Percentiles rank a stretch among this genome's conserved stretches.
phyloP scores from a whole-genome alignment of 2,797 vertebrate species.

The Manis crassicaudata region DNA sequence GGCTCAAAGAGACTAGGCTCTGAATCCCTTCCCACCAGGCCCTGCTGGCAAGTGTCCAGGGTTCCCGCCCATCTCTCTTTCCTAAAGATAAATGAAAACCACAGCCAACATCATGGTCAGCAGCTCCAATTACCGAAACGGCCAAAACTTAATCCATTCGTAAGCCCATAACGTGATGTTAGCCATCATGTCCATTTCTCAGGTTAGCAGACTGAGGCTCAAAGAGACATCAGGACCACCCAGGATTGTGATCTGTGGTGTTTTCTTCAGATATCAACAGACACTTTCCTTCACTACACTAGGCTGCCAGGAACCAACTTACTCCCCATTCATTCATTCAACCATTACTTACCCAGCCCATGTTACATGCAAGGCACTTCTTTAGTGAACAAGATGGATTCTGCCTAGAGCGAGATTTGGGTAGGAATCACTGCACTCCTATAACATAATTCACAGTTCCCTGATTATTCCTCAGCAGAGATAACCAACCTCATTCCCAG shows the following conservation, averaged over 20 bases:
- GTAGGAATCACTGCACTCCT: background rate
- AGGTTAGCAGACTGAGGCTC: background rate
- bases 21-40: background rate
- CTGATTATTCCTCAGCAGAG: background rate
- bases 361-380: background rate
- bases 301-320: background rate
- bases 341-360: background rate
- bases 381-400: background rate
- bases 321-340: background rate
- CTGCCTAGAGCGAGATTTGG: background rate
- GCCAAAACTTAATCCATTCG: background rate
- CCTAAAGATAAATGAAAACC: background rate
- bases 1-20: background rate
- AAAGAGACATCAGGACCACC: background rate
- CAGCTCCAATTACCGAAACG: background rate
- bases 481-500: background rate
- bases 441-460: background rate
- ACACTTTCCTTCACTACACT: background rate
- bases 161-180: background rate
- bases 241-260: background rate
- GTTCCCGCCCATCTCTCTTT: background rate
- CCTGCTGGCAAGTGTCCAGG: rapidly evolving
- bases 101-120: background rate
- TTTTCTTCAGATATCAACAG: background rate
- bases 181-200: background rate